Base-by-base conservation (phyloP, 2,797 vertebrate species). In the Cirrhinus mrigala region DNA sequence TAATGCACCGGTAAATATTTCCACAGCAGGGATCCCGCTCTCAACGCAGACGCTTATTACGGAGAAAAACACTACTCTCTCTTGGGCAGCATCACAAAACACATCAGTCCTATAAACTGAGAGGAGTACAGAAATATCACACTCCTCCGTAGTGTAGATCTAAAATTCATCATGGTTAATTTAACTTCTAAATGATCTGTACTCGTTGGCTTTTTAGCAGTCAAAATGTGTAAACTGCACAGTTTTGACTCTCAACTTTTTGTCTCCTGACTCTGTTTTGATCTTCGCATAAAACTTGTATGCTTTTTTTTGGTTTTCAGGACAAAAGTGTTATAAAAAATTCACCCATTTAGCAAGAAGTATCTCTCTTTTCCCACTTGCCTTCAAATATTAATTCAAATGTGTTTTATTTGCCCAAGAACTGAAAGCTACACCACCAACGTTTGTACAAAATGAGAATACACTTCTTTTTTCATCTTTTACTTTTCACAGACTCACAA, bases 1-100 rank as follows among this genome's bases (percentile, higher is more conserved):
- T 86, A 86, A 85, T 85, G 80, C 83, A 76, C 66, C 48, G 68
- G 84, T 68, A 89, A 85, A 89, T 89, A 84, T 82, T 87, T 83
- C 79, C 87, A 29, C 90, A 89, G 86, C 83, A 73, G 87, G 87
- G 70, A 7, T 75, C 73, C 75, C 7, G 29, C 33, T 83, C 76
- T 66, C 80, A 84, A 81, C 27, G 48, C 62, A 9, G 46, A 54
- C 22, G 46, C 64, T 82, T 78, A 86, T 88, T 88, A 83, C 16
- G 1, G 58, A 50, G 62, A 69, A 71, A 60, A 76, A 48, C 68
- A 79, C 18, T 27, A 37, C 24, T 48, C 74, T 48, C 74, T 82
- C 78, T 29, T 48, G 54, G 37, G 24, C 79, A 24, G 9, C 58
- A 15, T 27, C 44, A 82, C 58, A 46, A 84, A 84, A 85, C 83